Percentiles rank a stretch among this genome's conserved stretches.
phyloP scores from a whole-genome alignment of 23 tunicate species.

The Pegea sp. region DNA sequence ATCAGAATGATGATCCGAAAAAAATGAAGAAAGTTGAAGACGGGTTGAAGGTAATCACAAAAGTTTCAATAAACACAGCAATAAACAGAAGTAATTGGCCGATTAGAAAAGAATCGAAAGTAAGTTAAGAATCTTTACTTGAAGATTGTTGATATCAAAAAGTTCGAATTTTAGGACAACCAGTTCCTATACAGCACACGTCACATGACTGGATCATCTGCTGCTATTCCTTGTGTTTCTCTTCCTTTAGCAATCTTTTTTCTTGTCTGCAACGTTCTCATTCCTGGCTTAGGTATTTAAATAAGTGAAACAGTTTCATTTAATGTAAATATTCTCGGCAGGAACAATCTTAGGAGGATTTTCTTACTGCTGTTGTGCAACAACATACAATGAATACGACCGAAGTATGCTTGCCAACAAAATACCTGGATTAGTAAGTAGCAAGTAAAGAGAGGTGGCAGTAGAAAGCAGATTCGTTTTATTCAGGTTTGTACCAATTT shows the following conservation, averaged over 20 bases:
- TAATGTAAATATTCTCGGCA: constrained; percentile 8
- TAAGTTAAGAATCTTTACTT: no score
- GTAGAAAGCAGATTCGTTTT: no score
- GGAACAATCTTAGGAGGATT: constrained; percentile 65
- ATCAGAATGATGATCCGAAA: no score
- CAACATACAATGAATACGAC: constrained; percentile 41
- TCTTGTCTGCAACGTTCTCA: constrained; percentile 23
- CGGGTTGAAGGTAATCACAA: neutral
- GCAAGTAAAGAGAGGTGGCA: no score
- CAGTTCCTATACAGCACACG: neutral
- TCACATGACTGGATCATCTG: constrained; percentile 32
- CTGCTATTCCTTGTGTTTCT: constrained; percentile 52
- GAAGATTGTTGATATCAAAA: no score
- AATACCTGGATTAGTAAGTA: constrained; percentile 47
- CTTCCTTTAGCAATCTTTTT: constrained; percentile 23
- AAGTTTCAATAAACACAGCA: constrained; percentile 1
- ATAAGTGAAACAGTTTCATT: neutral
- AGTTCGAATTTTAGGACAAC: no score
- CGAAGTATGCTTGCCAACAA: constrained; percentile 17
- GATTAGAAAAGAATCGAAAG: neutral
- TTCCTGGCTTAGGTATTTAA: constrained; percentile 60
- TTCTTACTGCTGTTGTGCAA: constrained; percentile 48
- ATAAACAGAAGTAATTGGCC: neutral
- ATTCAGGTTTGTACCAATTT: constrained; percentile 47
- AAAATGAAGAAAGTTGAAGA: no score